These are phyloP conservation scores for Smittia aterrima DNA, from an alignment of 2,888 invertebrate species.

Conservation along the genomic window DNA sequence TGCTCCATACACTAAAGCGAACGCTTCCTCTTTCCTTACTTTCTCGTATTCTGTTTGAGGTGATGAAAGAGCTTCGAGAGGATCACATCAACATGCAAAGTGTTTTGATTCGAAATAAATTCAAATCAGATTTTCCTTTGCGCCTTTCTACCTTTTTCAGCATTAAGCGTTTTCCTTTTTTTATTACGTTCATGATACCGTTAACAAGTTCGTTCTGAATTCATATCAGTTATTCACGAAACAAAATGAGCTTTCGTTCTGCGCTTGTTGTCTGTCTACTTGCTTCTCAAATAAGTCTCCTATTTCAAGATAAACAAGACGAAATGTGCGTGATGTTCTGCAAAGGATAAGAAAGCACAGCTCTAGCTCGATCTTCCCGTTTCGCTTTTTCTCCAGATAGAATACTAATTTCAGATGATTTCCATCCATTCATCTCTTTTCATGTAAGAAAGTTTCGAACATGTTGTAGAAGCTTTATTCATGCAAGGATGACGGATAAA, in stretches of 20 bases:
- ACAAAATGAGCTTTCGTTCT: conserved; percentile 11
- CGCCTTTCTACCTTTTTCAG: not conserved
- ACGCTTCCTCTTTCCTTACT: too few species aligned
- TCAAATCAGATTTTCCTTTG: conserved; percentile 7
- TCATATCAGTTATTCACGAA: conserved; percentile 31
- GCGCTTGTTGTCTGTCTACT: not conserved
- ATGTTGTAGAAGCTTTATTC: not conserved
- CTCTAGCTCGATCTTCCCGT: not conserved
- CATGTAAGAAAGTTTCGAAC: not conserved
- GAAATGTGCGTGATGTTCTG: not conserved
- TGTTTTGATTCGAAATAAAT: conserved; percentile 3
- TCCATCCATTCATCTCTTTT: not conserved
- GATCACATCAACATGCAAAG: conserved; percentile 3
- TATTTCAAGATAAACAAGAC: conserved; percentile 1
- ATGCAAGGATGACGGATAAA: not conserved
- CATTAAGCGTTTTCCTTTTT: not conserved
- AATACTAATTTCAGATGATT: conserved; percentile 1
- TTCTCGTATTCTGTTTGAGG: not conserved
- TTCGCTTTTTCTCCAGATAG: not conserved
- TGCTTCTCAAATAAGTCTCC: not conserved
- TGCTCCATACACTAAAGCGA: too few species aligned
- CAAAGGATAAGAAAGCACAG: not conserved
- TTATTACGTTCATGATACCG: conserved; percentile 29
- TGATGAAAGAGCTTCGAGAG: not conserved
- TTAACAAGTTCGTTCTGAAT: conserved; percentile 32